These are phyloP conservation scores for Mesochorus sp. DNA, from an alignment of 2,888 invertebrate genomes.

Conservation along the genomic window DNA sequence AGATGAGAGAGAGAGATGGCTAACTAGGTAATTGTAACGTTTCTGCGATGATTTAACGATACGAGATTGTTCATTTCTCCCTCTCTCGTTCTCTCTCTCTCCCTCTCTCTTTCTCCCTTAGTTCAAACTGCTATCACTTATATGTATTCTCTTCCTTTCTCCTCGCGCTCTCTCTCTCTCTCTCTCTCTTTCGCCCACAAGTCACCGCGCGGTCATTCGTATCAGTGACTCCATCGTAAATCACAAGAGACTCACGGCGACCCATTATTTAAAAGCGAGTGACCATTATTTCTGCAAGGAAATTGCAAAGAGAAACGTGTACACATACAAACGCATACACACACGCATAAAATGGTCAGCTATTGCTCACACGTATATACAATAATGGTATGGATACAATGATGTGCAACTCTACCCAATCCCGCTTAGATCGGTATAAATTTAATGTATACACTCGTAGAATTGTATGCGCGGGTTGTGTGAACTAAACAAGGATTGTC, in stretches of 20 bases:
- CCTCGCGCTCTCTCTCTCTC: neutral
- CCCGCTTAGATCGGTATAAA: neutral
- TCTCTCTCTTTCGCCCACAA: constrained; percentile 41
- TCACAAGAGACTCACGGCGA: constrained; percentile 46
- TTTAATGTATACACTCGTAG: constrained; percentile 22
- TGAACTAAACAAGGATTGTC: constrained; percentile 11
- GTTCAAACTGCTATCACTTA: neutral
- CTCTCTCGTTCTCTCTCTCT: neutral
- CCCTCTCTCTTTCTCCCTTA: neutral
- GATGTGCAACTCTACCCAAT: neutral
- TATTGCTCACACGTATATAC: neutral
- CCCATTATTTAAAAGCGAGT: constrained; percentile 48
- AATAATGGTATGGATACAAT: no score
- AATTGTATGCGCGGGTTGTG: constrained; percentile 8
- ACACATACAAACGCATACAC: constrained; percentile 10
- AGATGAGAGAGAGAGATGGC: neutral
- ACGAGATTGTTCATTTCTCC: constrained; percentile 20
- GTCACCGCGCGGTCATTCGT: constrained; percentile 58
- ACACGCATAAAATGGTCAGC: neutral
- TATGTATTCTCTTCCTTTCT: neutral
- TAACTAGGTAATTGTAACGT: constrained; percentile 60
- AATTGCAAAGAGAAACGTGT: constrained; percentile 53
- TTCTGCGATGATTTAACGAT: constrained; percentile 57
- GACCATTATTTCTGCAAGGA: constrained; percentile 53
- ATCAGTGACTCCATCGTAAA: constrained; percentile 56